Conservation (phyloP, 2,888 invertebrate genomes). For the Osmoderma eremita region DNA sequence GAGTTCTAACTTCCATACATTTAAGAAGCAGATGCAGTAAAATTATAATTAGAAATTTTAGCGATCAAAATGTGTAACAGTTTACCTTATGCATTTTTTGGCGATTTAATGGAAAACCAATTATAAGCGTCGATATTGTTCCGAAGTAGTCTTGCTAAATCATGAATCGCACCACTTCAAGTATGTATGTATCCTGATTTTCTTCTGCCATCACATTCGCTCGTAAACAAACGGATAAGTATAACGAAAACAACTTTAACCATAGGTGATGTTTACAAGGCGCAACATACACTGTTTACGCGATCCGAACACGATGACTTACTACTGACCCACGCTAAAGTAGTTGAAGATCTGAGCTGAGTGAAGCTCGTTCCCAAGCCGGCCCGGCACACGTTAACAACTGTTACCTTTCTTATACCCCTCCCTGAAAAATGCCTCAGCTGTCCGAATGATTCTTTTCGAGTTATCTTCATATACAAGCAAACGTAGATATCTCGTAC, state of each 20-base stretch:
- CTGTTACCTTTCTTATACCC: slow-evolving; percentile 39
- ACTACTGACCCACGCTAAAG: slow-evolving; percentile 33
- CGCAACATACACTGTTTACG: slow-evolving; percentile 33
- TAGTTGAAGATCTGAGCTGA: slow-evolving; percentile 36
- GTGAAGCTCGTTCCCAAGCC: slow-evolving; percentile 13
- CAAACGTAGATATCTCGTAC: too few relatives aligned
- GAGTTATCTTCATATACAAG: slow-evolving; percentile 5
- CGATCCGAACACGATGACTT: slow-evolving; percentile 23
- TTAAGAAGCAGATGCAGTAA: too few relatives aligned
- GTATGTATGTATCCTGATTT: slow-evolving; percentile 26
- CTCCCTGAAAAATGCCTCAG: slow-evolving; percentile 35
- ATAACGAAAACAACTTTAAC: slow-evolving; percentile 38
- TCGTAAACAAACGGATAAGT: slow-evolving; percentile 28
- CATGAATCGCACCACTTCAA: slow-evolving; percentile 17
- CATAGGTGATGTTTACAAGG: slow-evolving; percentile 37
- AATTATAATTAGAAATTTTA: too few relatives aligned
- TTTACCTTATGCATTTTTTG: slow-evolving; percentile 28
- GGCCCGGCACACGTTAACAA: slow-evolving; percentile 30
- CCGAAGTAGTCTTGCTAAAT: slow-evolving; percentile 14
- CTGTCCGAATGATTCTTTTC: slow-evolving; percentile 34
- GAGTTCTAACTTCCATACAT: too few relatives aligned
- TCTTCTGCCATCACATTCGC: slow-evolving; percentile 37
- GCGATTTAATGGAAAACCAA: slow-evolving; percentile 18
- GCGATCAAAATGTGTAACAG: background rate
- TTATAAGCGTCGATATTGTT: slow-evolving; percentile 13